Conservation (phyloP, 1,140 invertebrate species). For the Micrasema minimum region DNA sequence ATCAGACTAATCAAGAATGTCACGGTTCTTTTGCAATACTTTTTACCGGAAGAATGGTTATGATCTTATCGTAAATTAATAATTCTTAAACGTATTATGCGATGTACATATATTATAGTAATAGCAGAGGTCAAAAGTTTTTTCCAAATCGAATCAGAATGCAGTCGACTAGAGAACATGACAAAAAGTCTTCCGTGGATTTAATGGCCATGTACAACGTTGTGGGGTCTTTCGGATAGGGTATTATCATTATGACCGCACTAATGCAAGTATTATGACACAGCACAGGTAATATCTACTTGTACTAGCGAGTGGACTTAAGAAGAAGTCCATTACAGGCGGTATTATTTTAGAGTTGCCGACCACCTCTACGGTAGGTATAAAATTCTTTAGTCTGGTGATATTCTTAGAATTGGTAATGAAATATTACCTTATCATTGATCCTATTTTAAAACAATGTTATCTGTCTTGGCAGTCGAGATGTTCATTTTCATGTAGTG, state of each 20-base stretch:
- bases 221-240: background rate
- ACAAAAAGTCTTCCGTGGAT: background rate
- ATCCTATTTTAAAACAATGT: too few relatives aligned
- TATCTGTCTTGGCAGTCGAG: too few relatives aligned
- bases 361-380: conserved; percentile 7
- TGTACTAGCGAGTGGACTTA: background rate
- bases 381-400: conserved; percentile 18
- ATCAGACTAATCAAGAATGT: too few relatives aligned
- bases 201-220: conserved; percentile 1
- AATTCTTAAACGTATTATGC: too few relatives aligned
- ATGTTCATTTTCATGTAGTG: too few relatives aligned
- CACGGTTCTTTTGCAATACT: too few relatives aligned
- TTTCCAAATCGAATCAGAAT: background rate
- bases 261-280: too few relatives aligned
- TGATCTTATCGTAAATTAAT: too few relatives aligned
- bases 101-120: too few relatives aligned
- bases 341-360: background rate
- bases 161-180: background rate
- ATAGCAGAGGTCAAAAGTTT: too few relatives aligned
- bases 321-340: conserved; percentile 15
- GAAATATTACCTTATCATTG: too few relatives aligned
- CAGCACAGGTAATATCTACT: background rate
- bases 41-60: too few relatives aligned
- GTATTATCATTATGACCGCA: background rate
- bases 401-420: conserved; percentile 21